Base-by-base conservation (phyloP, 2,113 vertebrate genomes). In the Ursus arctos region DNA sequence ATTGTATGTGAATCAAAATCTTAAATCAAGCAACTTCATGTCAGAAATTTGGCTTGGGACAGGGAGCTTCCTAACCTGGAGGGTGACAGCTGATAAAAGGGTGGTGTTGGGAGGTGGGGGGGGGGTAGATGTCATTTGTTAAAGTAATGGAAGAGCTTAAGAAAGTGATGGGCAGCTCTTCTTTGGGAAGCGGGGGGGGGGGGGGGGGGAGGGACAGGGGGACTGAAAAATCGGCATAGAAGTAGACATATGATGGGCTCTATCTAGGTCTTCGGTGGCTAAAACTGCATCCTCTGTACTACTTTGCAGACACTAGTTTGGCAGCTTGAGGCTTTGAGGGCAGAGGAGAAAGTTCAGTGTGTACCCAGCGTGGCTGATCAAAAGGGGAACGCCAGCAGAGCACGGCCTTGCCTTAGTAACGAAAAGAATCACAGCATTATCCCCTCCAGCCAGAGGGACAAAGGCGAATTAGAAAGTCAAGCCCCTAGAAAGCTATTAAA, bases 401-500 rank as follows among this genome's bases (percentile, higher is more conserved):
- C n/a, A 31, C 3, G 80, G 49, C 88, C 94, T 81, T 83, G 84
- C 93, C 51, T n/a, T 7, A 77, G 40, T 84, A 93, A 91, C 10
- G 59, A 94, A 77, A 97, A 97, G 95, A 98, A 97, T 95, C 49
- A 24, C 67, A 86, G 57, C 26, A 79, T 94, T 88, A 88, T 95
- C 16, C 77, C 36, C 53, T 97, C 61, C n/a, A 21, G 88, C 22
- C n/a, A 80, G 36, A 0, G 22, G 18, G 57, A 55, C 76, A 88
- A 77, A 94, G 31, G 36, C 1, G 0, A 79, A 33, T 18, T 51
- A 57, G 4, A 4, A 0, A 47, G 16, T 22, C 43, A 28, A 87
- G 47, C 31, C 13, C 6, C 43, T 97, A 28, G 4, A 96, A 87
- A 36, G 51, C 31, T 43, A 19, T 69, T 96, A 43, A 76, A 77